Conservation (phyloP, 1,140 invertebrate genomes). For the Neodiprion fabricii region DNA sequence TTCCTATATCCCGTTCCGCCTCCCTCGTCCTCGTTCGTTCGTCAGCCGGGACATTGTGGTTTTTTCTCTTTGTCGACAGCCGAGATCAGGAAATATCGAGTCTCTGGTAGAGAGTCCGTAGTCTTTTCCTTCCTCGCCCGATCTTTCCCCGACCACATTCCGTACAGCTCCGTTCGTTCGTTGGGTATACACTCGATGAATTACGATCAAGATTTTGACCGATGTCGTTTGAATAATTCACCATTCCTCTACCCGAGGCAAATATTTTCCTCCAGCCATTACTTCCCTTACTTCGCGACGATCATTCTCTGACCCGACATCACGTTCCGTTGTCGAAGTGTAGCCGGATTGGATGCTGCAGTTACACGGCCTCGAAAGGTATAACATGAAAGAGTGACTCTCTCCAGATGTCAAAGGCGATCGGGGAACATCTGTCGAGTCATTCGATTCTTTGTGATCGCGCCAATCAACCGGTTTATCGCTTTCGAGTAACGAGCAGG, state of each 20-base stretch:
- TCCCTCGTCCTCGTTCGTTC: too few species aligned
- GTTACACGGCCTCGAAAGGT: too few species aligned
- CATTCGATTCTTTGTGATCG: background rate
- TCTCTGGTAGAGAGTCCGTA: background rate
- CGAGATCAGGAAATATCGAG: background rate
- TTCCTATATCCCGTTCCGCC: background rate
- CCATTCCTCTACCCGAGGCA: background rate
- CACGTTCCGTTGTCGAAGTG: too few species aligned
- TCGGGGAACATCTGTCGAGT: background rate
- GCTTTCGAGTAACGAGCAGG: background rate
- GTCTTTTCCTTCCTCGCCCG: background rate
- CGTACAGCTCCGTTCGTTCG: too few species aligned
- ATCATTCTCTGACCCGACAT: too few species aligned
- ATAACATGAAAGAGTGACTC: too few species aligned
- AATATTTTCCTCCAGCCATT: too few species aligned
- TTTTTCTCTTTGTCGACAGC: background rate
- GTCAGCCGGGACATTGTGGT: background rate
- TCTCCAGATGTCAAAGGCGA: too few species aligned
- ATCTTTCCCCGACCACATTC: background rate
- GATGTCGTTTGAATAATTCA: background rate
- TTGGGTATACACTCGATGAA: background rate
- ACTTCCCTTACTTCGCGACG: too few species aligned
- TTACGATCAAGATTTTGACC: background rate
- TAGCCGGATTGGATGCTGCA: too few species aligned
- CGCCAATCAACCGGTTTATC: background rate